Percentiles rank a stretch among this genome's conserved stretches.
Conservation (phyloP, 2,888 invertebrate genomes). For the Pegoplata infirma region DNA sequence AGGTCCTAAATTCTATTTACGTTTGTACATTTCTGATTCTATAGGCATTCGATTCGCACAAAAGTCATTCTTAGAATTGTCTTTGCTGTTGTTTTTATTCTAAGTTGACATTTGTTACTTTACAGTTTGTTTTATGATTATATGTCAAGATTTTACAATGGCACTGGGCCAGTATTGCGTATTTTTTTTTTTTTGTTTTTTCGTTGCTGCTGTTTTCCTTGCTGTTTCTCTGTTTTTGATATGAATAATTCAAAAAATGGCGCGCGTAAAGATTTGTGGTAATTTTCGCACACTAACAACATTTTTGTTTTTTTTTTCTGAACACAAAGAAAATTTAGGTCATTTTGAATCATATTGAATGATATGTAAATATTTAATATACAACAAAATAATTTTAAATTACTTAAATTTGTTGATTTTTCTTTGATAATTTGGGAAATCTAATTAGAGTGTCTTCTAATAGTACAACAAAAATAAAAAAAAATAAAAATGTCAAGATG, state of each 20-base stretch:
- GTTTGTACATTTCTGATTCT: conserved; percentile 10
- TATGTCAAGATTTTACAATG: conserved; percentile 52
- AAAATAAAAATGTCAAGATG: conserved; percentile 27
- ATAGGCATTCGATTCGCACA: conserved; percentile 11
- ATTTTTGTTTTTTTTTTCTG: not conserved
- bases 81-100: not conserved
- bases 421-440: conserved; percentile 14
- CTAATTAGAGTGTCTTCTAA: not conserved
- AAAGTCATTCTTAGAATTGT: not conserved
- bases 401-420: not conserved
- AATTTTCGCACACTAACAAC: conserved; percentile 32
- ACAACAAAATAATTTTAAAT: conserved; percentile 2
- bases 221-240: conserved; percentile 1
- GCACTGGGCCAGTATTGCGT: conserved; percentile 57
- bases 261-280: conserved; percentile 18
- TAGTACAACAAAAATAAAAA: no score
- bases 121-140: conserved; percentile 50
- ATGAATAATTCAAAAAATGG: conserved; percentile 46
- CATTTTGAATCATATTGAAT: conserved; percentile 38
- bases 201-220: conserved; percentile 9
- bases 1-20: not conserved
- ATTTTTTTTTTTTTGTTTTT: conserved; percentile 26
- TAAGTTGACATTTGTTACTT: conserved; percentile 38
- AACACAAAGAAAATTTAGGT: conserved; percentile 31
- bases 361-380: conserved; percentile 34